A percentile compares a stretch with the other conserved stretches of the same genome.
Evolutionary conservation across 2,888 invertebrate genomes (phyloP).

Genomic region (Axea sp.): DNA sequence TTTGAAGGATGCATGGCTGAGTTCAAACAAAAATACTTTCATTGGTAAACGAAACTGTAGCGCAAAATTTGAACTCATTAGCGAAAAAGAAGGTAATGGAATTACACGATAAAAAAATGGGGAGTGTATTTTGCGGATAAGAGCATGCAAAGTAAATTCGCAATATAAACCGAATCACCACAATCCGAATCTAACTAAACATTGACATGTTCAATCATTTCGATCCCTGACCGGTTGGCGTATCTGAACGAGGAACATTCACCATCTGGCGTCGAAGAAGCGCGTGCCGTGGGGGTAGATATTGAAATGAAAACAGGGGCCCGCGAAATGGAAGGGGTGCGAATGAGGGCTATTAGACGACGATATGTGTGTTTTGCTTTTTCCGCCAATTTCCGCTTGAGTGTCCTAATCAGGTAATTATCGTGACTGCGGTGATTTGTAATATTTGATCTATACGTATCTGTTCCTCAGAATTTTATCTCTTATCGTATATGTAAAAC

Average conservation of each 20-base stretch:
- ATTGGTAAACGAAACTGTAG: not conserved
- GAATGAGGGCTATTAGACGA: slow-evolving; percentile 79
- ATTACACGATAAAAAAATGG: too few relatives aligned
- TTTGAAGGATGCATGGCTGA: slow-evolving; percentile 20
- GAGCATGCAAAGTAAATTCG: slow-evolving; percentile 59
- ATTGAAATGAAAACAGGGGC: slow-evolving; percentile 79
- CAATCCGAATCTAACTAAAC: slow-evolving; percentile 73
- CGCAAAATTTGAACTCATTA: not conserved
- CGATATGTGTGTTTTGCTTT: slow-evolving; percentile 78
- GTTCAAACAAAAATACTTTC: slow-evolving; percentile 20
- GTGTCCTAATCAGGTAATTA: slow-evolving; percentile 60
- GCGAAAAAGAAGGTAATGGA: slow-evolving; percentile 7
- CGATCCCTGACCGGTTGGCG: slow-evolving; percentile 66
- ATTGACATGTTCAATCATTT: slow-evolving; percentile 79
- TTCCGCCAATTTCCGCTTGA: slow-evolving; percentile 64
- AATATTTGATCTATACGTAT: slow-evolving; percentile 18
- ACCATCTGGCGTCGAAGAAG: slow-evolving; percentile 74
- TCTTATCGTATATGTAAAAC: too few relatives aligned
- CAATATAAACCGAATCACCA: slow-evolving; percentile 75
- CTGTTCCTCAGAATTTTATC: not conserved
- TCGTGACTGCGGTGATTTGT: slow-evolving; percentile 42
- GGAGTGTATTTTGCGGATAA: slow-evolving; percentile 17
- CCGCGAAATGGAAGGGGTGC: slow-evolving; percentile 71
- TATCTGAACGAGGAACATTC: slow-evolving; percentile 64
- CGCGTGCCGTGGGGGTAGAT: slow-evolving; percentile 73